These are phyloP conservation scores for Agrilus biguttatus DNA, from an alignment of 2,888 invertebrate genomes.

Conservation along the genomic window DNA sequence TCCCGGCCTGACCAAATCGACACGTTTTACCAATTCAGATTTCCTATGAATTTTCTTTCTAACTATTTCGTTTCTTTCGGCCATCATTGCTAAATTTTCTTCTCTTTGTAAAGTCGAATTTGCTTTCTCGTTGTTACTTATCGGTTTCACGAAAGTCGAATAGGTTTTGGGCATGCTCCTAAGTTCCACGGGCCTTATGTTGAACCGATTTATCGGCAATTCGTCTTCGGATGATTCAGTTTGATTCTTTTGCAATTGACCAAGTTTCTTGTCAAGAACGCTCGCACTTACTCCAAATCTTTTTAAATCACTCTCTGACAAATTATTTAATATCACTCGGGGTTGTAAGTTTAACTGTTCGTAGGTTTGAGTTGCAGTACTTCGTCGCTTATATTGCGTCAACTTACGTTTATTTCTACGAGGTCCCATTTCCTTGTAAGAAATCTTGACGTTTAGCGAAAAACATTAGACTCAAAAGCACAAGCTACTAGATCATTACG, in stretches of 20 bases:
- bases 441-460: too few species aligned
- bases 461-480: too few species aligned
- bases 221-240: neutral
- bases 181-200: neutral
- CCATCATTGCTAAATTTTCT: too few species aligned
- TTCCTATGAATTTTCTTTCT: neutral
- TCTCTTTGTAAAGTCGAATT: slow-evolving; percentile 8
- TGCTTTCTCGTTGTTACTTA: slow-evolving; percentile 8
- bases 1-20: slow-evolving; percentile 3
- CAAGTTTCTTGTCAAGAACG: too few species aligned
- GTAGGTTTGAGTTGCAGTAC: neutral
- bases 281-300: too few species aligned
- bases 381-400: neutral
- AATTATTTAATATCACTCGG: too few species aligned
- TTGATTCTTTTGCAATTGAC: too few species aligned
- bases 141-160: slow-evolving; percentile 7
- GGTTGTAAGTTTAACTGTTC: neutral
- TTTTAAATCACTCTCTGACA: too few species aligned
- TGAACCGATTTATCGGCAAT: neutral
- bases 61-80: too few species aligned
- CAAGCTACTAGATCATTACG: too few species aligned
- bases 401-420: neutral
- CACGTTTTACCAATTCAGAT: neutral
- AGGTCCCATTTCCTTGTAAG: neutral
- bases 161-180: slow-evolving; percentile 3